These are phyloP conservation scores for Drosophila anomelani DNA, from an alignment of 2,888 invertebrate species.

Conservation along the genomic window DNA sequence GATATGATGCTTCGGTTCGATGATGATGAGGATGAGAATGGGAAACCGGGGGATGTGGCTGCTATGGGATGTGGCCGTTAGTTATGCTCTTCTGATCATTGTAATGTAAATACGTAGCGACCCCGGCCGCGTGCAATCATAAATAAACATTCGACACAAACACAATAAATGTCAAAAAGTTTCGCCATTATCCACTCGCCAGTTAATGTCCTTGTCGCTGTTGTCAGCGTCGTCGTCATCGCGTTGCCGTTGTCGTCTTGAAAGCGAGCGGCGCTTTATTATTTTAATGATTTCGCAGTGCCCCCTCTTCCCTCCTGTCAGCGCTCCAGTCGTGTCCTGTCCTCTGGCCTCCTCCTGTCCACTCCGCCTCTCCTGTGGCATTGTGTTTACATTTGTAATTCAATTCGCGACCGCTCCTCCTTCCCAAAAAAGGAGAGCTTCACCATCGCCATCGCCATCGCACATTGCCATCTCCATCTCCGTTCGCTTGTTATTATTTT, in stretches of 20 bases:
- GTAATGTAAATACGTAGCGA: slow-evolving; percentile 75
- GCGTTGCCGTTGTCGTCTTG: slow-evolving; percentile 50
- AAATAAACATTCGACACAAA: slow-evolving; percentile 82
- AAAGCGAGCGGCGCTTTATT: slow-evolving; percentile 56
- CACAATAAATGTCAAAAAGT: slow-evolving; percentile 82
- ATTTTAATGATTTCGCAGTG: slow-evolving; percentile 78
- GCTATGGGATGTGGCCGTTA: slow-evolving; percentile 51
- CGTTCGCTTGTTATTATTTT: slow-evolving; percentile 73
- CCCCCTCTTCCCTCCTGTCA: slow-evolving; percentile 46
- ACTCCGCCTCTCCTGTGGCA: slow-evolving; percentile 35
- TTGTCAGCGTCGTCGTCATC: slow-evolving; percentile 45
- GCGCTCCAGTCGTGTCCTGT: slow-evolving; percentile 37
- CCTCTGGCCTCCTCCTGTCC: slow-evolving; percentile 35
- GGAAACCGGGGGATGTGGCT: slow-evolving; percentile 5
- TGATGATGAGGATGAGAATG: slow-evolving; percentile 15
- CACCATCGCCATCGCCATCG: slow-evolving; percentile 19
- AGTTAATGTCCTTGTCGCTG: slow-evolving; percentile 69
- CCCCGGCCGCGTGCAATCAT: slow-evolving; percentile 68
- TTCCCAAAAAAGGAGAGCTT: slow-evolving; percentile 2
- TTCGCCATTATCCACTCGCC: slow-evolving; percentile 76
- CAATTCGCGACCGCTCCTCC: slow-evolving; percentile 63
- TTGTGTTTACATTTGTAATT: slow-evolving; percentile 78
- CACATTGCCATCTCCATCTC: slow-evolving; percentile 28
- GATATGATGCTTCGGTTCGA: slow-evolving; percentile 17
- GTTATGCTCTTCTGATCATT: slow-evolving; percentile 72